Evolutionary conservation across 2,888 invertebrate genomes (phyloP).

Genomic region (Agrochola macilenta): DNA sequence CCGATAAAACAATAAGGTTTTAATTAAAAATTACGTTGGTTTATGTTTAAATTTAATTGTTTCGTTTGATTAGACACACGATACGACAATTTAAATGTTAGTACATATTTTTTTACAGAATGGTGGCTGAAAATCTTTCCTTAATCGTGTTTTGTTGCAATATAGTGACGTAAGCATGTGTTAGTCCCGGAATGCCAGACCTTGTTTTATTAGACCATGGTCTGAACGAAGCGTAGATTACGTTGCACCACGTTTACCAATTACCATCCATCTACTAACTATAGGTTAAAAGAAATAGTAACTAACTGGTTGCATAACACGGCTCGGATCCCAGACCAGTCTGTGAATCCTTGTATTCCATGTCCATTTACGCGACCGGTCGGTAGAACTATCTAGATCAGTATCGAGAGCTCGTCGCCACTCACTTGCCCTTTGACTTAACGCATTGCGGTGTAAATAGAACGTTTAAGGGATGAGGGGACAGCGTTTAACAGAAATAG

Average conservation of each 20-base stretch:
- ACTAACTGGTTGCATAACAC: constrained; percentile 46
- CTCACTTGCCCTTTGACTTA: constrained; percentile 86
- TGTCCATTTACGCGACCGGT: constrained; percentile 66
- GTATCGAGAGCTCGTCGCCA: constrained; percentile 71
- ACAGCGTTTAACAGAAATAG: constrained; percentile 21
- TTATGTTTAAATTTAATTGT: too few species aligned
- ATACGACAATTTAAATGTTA: too few species aligned
- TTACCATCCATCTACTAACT: constrained; percentile 1
- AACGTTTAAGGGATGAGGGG: constrained; percentile 32
- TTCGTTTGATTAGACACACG: too few species aligned
- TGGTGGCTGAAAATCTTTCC: too few species aligned
- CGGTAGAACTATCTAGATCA: constrained; percentile 75
- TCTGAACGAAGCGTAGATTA: neutral
- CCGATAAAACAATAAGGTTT: too few species aligned
- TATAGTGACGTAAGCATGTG: too few species aligned
- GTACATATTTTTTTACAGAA: too few species aligned
- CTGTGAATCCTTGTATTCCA: constrained; percentile 68
- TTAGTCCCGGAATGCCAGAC: too few species aligned
- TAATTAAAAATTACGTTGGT: too few species aligned
- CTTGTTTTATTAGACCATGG: too few species aligned
- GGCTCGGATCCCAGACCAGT: constrained; percentile 46
- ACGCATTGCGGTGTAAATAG: constrained; percentile 60
- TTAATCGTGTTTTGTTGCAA: too few species aligned
- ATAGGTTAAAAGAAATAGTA: constrained; percentile 26
- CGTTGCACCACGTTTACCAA: constrained; percentile 16